A percentile compares a stretch with the other conserved stretches of the same genome.
Evolutionary conservation across 2,888 invertebrate species (phyloP).

Genomic region (Congeria kusceri): DNA sequence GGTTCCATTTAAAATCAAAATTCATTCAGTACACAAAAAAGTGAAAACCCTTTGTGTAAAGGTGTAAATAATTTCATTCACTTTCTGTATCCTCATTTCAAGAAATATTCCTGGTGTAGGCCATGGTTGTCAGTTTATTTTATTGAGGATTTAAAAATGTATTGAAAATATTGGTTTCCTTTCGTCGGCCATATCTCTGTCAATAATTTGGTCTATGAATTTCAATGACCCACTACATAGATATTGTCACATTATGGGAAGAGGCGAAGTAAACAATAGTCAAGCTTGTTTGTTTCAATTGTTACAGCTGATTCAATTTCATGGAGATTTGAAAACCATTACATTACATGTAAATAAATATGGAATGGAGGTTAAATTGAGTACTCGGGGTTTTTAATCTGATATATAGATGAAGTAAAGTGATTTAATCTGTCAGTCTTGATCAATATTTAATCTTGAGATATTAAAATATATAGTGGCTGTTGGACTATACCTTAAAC

Average conservation of each 20-base stretch:
- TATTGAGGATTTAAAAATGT: not conserved
- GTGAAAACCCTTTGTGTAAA: too few relatives aligned
- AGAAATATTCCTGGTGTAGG: too few relatives aligned
- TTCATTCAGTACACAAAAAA: too few relatives aligned
- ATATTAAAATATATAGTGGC: constrained; percentile 3
- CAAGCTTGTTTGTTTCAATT: not conserved
- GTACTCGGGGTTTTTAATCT: too few relatives aligned
- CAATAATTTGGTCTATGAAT: constrained; percentile 33
- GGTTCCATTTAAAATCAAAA: too few relatives aligned
- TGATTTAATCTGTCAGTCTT: constrained; percentile 7
- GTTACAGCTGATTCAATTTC: too few relatives aligned
- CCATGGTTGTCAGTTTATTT: too few relatives aligned
- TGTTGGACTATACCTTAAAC: not conserved
- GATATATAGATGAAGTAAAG: not conserved
- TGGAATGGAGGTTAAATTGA: too few relatives aligned
- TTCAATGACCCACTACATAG: constrained; percentile 24
- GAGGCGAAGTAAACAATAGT: not conserved
- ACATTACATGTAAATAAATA: too few relatives aligned
- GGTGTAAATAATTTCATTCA: too few relatives aligned
- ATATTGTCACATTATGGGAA: not conserved
- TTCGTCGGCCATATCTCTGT: constrained; percentile 8
- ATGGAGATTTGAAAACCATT: too few relatives aligned
- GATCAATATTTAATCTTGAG: constrained; percentile 10
- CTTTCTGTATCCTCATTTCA: too few relatives aligned
- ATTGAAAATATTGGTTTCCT: constrained; percentile 2